Evolutionary conservation across 30 jellyfish, hydroid and myxozoan species (phyloP).

Genomic region (Chrysaora quinquecirrha): DNA sequence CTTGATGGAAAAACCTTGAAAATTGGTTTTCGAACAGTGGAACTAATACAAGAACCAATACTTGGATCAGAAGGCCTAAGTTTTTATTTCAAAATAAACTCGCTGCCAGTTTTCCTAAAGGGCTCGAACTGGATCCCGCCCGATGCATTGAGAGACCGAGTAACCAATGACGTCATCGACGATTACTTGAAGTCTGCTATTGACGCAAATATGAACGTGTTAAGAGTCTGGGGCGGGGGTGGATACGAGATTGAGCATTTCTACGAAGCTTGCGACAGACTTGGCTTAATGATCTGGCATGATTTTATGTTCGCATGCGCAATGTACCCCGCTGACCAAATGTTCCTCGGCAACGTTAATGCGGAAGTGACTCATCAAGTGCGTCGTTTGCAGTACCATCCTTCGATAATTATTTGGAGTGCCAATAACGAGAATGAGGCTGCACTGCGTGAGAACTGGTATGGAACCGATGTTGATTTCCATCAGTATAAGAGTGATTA

Average conservation of each 20-base stretch:
- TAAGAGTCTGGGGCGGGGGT: conserved; percentile 99
- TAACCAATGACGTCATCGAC: conserved; percentile 37
- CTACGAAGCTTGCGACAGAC: conserved; percentile 71
- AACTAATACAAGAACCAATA: conserved; percentile 85
- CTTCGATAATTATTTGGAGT: conserved; percentile 87
- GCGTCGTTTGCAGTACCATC: conserved; percentile 76
- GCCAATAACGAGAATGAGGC: conserved; percentile 94
- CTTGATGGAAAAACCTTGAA: too few relatives aligned
- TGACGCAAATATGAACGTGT: conserved; percentile 81
- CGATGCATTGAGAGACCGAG: conserved; percentile 81
- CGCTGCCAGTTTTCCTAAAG: conserved; percentile 70
- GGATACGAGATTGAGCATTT: conserved; percentile 79
- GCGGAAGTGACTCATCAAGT: conserved; percentile 69
- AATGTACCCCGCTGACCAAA: conserved; percentile 81
- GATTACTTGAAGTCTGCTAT: conserved; percentile 52
- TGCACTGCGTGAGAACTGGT: conserved; percentile 88
- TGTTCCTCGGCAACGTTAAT: conserved; percentile 51
- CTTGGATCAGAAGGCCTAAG: conserved; percentile 77
- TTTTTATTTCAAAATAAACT: conserved; percentile 83
- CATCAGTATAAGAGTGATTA: conserved; percentile 34
- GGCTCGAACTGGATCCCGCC: conserved; percentile 98
- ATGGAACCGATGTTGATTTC: conserved; percentile 23
- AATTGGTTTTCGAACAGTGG: conserved; percentile 92
- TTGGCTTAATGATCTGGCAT: conserved; percentile 86
- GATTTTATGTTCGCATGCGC: conserved; percentile 97